Base-by-base conservation (phyloP, 2,113 vertebrate genomes). In the Zosterops pallidus region DNA sequence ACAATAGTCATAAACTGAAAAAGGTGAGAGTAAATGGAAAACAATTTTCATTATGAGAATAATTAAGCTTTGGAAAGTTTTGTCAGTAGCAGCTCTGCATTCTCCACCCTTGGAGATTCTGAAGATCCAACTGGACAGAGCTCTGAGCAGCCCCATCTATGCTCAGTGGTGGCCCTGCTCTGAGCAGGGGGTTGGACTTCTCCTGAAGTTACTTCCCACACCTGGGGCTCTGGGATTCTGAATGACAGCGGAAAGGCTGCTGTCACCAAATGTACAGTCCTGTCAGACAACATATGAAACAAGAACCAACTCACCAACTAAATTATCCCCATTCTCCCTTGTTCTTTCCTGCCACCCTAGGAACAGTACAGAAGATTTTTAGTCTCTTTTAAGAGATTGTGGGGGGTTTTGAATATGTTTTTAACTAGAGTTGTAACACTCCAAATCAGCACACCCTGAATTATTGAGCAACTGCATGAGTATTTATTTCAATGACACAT, bases 381-480 rank as follows among this genome's bases (percentile, higher is more conserved):
- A 19, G 22, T 91, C 85, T 63, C 50, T 92, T 92, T 92, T 46
- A 93, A 3, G 4, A 80, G 19, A 46, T 2, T 42, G 10, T 35
- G 13, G 5, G 2, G 1, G 2, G 26, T 72, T 71, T 84, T 67
- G 29, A 14, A 26, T n/a, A 42, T 26, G 6, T 56, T 84, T 96
- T 84, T 83, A 72, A 60, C 35, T 22, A 70, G n/a, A n/a, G 25
- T 35, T 92, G 12, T 91, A 96, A 71, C 71, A 89, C 62, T 83
- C 57, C 23, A 60, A 93, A 95, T 85, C 78, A 82, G 69, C 67
- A 78, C 39, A 70, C 70, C 70, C 85, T 97, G 91, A 95, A 96
- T 97, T 97, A 97, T 85, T 96, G 83, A 98, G 77, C 22, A 59
- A 49, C 72, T 89, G 92, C 92, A 41, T 87, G 82, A 96, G 97